These are phyloP conservation scores for Hemistola chrysoprasaria DNA, from an alignment of 2,888 invertebrate genomes.

Conservation along the genomic window DNA sequence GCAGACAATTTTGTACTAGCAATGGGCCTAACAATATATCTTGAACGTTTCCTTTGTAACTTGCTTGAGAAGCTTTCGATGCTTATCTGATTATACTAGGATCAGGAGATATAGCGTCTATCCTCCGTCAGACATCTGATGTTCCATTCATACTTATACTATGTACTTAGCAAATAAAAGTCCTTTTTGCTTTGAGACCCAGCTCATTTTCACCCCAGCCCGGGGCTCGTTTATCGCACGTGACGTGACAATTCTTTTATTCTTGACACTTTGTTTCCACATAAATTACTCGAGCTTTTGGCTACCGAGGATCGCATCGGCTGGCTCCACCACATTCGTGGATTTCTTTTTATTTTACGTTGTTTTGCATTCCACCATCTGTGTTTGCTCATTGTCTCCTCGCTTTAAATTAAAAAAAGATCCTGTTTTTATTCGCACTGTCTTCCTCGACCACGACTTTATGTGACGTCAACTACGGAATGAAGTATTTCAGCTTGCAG, in stretches of 20 bases:
- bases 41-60: constrained; percentile 59
- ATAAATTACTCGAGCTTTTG: constrained; percentile 66
- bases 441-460: constrained; percentile 75
- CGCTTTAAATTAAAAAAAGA: constrained; percentile 72
- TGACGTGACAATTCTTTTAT: constrained; percentile 70
- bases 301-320: constrained; percentile 59
- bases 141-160: constrained; percentile 51
- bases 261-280: constrained; percentile 64
- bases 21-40: constrained; percentile 67
- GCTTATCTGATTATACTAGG: constrained; percentile 70
- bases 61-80: constrained; percentile 43
- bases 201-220: constrained; percentile 45
- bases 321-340: constrained; percentile 56
- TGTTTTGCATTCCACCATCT: constrained; percentile 79
- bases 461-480: constrained; percentile 78
- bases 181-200: constrained; percentile 41
- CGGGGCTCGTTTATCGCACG: constrained; percentile 60
- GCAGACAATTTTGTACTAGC: constrained; percentile 57
- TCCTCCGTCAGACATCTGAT: constrained; percentile 57
- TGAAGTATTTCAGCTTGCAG: constrained; percentile 65
- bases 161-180: constrained; percentile 59
- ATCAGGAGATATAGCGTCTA: constrained; percentile 43
- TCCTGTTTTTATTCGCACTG: constrained; percentile 65
- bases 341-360: constrained; percentile 57
- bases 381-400: constrained; percentile 79